A percentile compares a stretch with the other conserved stretches of the same genome.
These are phyloP conservation scores for Cotesia glomerata DNA, from an alignment of 1,140 invertebrate genomes.

Conservation along the genomic window DNA sequence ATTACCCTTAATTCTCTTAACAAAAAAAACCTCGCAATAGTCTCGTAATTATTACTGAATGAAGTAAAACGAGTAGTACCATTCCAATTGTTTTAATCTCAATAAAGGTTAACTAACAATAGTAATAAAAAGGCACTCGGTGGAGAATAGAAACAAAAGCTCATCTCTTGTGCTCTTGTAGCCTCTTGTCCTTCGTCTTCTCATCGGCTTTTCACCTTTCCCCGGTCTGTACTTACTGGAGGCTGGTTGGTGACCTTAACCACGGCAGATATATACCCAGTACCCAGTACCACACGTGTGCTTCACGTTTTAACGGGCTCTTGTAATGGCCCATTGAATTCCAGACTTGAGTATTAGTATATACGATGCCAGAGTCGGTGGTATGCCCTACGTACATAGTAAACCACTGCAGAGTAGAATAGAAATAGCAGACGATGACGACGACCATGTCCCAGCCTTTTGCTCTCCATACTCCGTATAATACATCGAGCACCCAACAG, in stretches of 20 bases:
- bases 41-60: too few species aligned
- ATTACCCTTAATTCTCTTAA: too few species aligned
- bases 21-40: too few species aligned
- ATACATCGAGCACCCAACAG: not conserved
- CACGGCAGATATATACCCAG: not conserved
- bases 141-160: constrained; percentile 5
- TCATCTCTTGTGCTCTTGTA: not conserved
- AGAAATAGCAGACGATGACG: not conserved
- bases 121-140: too few species aligned
- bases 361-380: constrained; percentile 25
- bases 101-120: too few species aligned
- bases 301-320: constrained; percentile 37
- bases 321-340: constrained; percentile 47
- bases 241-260: constrained; percentile 29
- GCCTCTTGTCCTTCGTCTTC: constrained; percentile 4
- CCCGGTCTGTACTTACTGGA: not conserved
- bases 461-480: not conserved
- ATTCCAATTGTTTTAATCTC: too few species aligned
- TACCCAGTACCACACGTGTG: constrained; percentile 17
- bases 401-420: not conserved
- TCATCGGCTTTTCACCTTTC: constrained; percentile 10
- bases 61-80: too few species aligned
- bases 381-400: constrained; percentile 7
- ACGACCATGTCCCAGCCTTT: not conserved
- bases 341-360: constrained; percentile 32